These are phyloP conservation scores for Molossus alvarezi DNA, from an alignment of 2,797 vertebrate genomes.

Conservation along the genomic window DNA sequence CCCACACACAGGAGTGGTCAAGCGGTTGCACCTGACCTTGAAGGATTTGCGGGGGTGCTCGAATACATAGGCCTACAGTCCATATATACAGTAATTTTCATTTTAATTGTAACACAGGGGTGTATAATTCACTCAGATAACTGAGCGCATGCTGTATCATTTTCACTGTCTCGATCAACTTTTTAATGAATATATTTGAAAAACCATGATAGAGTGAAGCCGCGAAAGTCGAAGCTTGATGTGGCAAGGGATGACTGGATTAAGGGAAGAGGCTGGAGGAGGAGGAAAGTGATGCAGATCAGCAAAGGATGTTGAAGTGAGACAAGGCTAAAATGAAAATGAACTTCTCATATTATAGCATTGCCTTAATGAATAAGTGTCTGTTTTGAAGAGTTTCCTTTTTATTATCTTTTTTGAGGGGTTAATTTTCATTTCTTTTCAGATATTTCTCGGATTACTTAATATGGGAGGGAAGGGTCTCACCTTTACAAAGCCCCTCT, in stretches of 20 bases:
- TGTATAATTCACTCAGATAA: too few species aligned
- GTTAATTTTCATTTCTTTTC: constrained; percentile 54
- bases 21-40: too few species aligned
- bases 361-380: background rate
- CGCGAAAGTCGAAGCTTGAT: too few species aligned
- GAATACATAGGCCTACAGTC: too few species aligned
- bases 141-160: too few species aligned
- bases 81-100: too few species aligned
- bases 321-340: constrained; percentile 33
- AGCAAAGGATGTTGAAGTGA: constrained; percentile 1
- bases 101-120: too few species aligned
- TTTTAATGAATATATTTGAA: too few species aligned
- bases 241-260: background rate
- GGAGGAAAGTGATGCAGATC: background rate
- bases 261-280: background rate
- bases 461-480: background rate
- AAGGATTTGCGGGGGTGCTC: too few species aligned
- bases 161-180: too few species aligned
- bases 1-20: too few species aligned
- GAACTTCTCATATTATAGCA: background rate
- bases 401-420: background rate
- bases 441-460: constrained; percentile 14
- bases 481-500: background rate
- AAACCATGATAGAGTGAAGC: too few species aligned
- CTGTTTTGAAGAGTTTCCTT: constrained; percentile 18